Evolutionary conservation across 2,888 invertebrate genomes (phyloP).

Genomic region (Mesopsocus fuscifrons): DNA sequence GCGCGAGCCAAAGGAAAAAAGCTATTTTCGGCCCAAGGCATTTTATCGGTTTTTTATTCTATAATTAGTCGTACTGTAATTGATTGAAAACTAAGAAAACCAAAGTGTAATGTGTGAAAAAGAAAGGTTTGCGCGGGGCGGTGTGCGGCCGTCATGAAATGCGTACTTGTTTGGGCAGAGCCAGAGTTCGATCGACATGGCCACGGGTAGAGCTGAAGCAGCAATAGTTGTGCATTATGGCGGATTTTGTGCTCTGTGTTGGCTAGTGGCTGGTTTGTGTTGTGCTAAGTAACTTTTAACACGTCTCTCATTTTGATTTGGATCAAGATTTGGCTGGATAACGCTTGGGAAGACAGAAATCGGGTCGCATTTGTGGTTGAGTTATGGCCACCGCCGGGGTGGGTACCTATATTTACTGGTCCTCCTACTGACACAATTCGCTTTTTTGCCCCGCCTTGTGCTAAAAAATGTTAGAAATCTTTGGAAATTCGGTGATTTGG

Average conservation of each 20-base stretch:
- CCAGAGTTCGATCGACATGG: conserved; percentile 2
- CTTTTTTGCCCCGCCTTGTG: too few species aligned
- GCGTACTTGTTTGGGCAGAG: background rate
- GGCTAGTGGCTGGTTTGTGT: background rate
- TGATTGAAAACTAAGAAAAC: conserved; percentile 2
- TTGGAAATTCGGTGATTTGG: too few species aligned
- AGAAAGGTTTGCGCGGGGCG: background rate
- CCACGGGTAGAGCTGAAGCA: background rate
- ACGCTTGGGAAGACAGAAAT: too few species aligned
- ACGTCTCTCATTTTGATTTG: too few species aligned
- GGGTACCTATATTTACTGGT: too few species aligned
- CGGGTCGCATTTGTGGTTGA: too few species aligned
- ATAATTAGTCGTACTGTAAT: conserved; percentile 5
- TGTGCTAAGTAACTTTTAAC: too few species aligned
- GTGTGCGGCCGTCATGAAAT: background rate
- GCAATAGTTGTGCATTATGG: background rate
- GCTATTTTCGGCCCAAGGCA: conserved; percentile 8
- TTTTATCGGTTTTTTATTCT: conserved; percentile 10
- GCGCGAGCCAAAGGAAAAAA: background rate
- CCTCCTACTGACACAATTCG: too few species aligned
- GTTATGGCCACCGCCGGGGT: too few species aligned
- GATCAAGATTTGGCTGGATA: too few species aligned
- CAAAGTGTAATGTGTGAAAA: background rate
- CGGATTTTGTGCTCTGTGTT: background rate
- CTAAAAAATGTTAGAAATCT: too few species aligned